Conservation (phyloP, 2,888 invertebrate genomes). For the Thumatha senex region DNA sequence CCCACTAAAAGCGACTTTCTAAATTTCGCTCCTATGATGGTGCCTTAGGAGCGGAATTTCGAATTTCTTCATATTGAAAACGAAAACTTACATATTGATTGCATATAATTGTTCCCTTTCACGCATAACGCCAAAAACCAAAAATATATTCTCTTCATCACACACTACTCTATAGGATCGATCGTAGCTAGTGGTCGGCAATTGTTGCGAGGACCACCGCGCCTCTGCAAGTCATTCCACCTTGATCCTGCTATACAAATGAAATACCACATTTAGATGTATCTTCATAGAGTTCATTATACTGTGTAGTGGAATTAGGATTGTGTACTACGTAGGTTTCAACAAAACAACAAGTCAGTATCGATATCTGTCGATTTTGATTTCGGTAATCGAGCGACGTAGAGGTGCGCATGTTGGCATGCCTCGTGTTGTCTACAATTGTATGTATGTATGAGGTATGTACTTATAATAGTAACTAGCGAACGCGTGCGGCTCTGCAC, state of each 20-base stretch:
- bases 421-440: conserved; percentile 14
- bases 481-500: too few species aligned
- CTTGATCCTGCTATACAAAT: conserved; percentile 15
- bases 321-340: conserved; percentile 43
- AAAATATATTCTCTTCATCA: conserved; percentile 15
- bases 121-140: too few species aligned
- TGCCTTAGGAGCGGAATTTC: too few species aligned
- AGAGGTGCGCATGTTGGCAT: conserved; percentile 26
- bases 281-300: conserved; percentile 26
- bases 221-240: conserved; percentile 72
- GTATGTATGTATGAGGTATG: conserved; percentile 15
- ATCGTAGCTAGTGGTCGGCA: conserved; percentile 58
- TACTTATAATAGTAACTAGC: conserved; percentile 16
- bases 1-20: too few species aligned
- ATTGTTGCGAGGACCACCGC: conserved; percentile 71
- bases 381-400: conserved; percentile 61
- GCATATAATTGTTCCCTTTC: too few species aligned
- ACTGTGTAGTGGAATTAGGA: conserved; percentile 6
- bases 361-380: conserved; percentile 71
- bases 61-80: too few species aligned
- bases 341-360: conserved; percentile 58
- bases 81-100: too few species aligned
- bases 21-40: too few species aligned
- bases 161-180: conserved; percentile 23
- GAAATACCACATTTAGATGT: conserved; percentile 24